A percentile compares a stretch with the other conserved stretches of the same genome.
Conservation (phyloP, 2,888 invertebrate species). For the Schizotus pectinicornis region DNA sequence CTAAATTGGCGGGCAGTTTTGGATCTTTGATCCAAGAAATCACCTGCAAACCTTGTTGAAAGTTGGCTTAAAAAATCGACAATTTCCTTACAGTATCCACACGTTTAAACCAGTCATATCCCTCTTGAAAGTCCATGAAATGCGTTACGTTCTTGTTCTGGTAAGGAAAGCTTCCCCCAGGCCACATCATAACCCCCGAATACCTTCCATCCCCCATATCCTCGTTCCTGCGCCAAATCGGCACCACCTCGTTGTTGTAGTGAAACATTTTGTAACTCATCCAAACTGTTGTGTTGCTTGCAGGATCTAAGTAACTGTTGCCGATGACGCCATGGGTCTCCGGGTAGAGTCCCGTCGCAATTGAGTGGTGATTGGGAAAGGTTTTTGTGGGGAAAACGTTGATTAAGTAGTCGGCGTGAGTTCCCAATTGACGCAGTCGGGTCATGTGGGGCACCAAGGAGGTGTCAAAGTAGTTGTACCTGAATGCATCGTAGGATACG, state of each 20-base stretch:
- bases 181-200: constrained; percentile 76
- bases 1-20: constrained; percentile 69
- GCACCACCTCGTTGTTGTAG: constrained; percentile 62
- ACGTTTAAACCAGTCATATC: constrained; percentile 60
- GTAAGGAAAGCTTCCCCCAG: constrained; percentile 65
- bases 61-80: neutral
- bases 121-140: constrained; percentile 54
- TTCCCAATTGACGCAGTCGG: constrained; percentile 62
- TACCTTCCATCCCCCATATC: constrained; percentile 59
- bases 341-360: constrained; percentile 72
- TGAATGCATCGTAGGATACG: constrained; percentile 74
- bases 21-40: constrained; percentile 67
- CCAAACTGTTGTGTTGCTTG: constrained; percentile 45
- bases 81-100: constrained; percentile 60
- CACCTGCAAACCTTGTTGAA: constrained; percentile 51
- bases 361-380: constrained; percentile 76
- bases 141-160: constrained; percentile 60
- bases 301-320: constrained; percentile 65
- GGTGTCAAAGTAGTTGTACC: constrained; percentile 69
- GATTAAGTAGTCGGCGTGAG: constrained; percentile 64
- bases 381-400: constrained; percentile 75
- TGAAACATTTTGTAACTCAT: constrained; percentile 62
- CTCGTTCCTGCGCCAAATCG: constrained; percentile 69
- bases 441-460: constrained; percentile 66
- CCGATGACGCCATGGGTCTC: constrained; percentile 74